Evolutionary conservation across 2,113 vertebrate genomes (phyloP).

Genomic region (Odobenus rosmarus): DNA sequence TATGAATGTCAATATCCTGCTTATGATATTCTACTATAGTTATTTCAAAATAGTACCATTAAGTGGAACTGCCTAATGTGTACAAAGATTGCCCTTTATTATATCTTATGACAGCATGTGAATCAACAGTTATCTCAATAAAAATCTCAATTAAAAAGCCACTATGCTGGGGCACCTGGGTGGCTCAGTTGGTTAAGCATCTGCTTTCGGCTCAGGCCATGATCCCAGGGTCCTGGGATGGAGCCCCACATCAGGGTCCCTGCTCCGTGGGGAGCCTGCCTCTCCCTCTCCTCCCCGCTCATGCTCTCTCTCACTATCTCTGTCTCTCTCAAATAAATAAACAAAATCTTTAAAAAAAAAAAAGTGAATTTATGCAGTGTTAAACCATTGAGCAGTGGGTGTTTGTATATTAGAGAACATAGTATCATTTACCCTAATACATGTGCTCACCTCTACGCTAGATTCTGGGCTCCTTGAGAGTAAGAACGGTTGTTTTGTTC

Average conservation of each 20-base stretch:
- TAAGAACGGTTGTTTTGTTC: neutral
- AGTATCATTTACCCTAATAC: neutral
- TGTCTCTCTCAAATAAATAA: neutral
- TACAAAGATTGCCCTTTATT: neutral
- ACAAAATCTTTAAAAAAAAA: neutral
- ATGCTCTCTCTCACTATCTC: neutral
- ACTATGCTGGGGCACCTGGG: neutral
- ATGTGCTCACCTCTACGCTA: neutral
- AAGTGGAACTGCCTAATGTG: neutral
- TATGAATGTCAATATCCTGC: neutral
- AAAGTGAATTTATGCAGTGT: neutral
- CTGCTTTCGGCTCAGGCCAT: neutral
- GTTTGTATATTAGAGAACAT: neutral
- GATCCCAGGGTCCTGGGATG: neutral
- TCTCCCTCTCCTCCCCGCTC: too few relatives aligned
- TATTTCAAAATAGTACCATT: neutral
- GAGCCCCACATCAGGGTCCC: neutral
- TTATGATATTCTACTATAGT: neutral
- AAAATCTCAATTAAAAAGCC: neutral
- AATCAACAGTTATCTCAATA: constrained; percentile 1
- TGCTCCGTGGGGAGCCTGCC: neutral
- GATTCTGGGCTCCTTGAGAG: neutral
- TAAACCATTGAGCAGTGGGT: neutral
- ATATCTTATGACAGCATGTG: neutral
- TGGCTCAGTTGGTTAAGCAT: neutral